These are phyloP conservation scores for Dipus sagitta DNA, from an alignment of 2,797 vertebrate genomes.

Conservation along the genomic window DNA sequence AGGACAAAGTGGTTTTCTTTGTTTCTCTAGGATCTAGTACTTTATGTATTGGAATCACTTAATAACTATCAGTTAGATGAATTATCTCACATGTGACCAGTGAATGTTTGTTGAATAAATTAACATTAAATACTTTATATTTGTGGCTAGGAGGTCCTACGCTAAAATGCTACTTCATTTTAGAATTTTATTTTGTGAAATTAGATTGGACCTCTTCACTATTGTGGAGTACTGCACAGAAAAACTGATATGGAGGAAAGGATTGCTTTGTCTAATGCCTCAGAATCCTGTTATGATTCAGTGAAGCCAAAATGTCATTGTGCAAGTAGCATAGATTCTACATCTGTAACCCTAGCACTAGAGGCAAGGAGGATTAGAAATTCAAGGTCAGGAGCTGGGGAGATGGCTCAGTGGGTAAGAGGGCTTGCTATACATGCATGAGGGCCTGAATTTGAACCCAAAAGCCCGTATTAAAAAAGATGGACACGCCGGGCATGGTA, in stretches of 20 bases:
- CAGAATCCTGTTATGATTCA: not conserved
- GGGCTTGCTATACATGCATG: too few relatives aligned
- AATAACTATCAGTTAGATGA: not conserved
- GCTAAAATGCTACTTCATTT: constrained; percentile 27
- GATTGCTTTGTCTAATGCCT: not conserved
- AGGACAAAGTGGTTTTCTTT: not conserved
- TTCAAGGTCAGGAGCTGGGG: too few relatives aligned
- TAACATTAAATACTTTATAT: constrained; percentile 6
- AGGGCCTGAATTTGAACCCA: too few relatives aligned
- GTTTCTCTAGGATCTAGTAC: not conserved
- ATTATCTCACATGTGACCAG: not conserved
- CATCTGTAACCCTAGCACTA: not conserved
- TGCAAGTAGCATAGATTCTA: constrained; percentile 12
- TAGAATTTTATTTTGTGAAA: constrained; percentile 45
- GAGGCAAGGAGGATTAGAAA: too few relatives aligned
- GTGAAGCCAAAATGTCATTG: constrained; percentile 11
- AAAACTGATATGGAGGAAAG: not conserved
- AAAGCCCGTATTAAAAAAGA: too few relatives aligned
- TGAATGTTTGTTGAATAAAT: not conserved
- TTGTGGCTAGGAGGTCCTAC: not conserved
- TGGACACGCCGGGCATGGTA: too few relatives aligned
- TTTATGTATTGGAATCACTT: not conserved
- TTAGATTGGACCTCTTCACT: not conserved
- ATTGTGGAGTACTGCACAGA: not conserved
- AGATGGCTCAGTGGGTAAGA: too few relatives aligned